Conservation (phyloP, 2,888 invertebrate genomes). For the Microctonus hyperodae region DNA sequence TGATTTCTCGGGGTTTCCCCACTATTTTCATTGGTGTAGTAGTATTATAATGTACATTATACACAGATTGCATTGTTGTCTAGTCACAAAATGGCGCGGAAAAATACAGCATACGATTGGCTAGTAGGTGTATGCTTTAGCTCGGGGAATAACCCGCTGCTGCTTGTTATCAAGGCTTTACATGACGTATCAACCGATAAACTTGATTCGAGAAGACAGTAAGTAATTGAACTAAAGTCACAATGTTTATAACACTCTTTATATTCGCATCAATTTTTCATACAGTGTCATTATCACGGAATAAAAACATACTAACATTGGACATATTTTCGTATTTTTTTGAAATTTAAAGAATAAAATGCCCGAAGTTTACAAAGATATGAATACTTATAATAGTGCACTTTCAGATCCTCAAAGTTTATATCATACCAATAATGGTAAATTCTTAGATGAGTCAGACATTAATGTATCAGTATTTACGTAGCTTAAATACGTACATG, state of each 20-base stretch:
- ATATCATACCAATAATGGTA: slow-evolving; percentile 20
- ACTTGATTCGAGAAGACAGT: slow-evolving; percentile 15
- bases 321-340: no score
- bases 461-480: not conserved
- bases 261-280: not conserved
- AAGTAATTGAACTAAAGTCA: slow-evolving; percentile 16
- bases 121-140: slow-evolving; percentile 8
- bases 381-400: slow-evolving; percentile 3
- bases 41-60: not conserved
- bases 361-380: slow-evolving; percentile 25
- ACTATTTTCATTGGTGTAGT: no score
- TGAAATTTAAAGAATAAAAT: slow-evolving; percentile 13
- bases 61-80: not conserved
- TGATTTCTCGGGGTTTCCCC: no score
- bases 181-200: slow-evolving; percentile 29
- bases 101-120: slow-evolving; percentile 29
- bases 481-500: not conserved
- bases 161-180: slow-evolving; percentile 30
- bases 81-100: not conserved
- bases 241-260: not conserved
- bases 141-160: slow-evolving; percentile 41
- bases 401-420: slow-evolving; percentile 11
- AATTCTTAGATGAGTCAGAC: not conserved
- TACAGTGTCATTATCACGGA: not conserved
- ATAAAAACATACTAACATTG: not conserved